These are phyloP conservation scores for Strix occidentalis DNA, from an alignment of 2,797 vertebrate species.

Conservation along the genomic window DNA sequence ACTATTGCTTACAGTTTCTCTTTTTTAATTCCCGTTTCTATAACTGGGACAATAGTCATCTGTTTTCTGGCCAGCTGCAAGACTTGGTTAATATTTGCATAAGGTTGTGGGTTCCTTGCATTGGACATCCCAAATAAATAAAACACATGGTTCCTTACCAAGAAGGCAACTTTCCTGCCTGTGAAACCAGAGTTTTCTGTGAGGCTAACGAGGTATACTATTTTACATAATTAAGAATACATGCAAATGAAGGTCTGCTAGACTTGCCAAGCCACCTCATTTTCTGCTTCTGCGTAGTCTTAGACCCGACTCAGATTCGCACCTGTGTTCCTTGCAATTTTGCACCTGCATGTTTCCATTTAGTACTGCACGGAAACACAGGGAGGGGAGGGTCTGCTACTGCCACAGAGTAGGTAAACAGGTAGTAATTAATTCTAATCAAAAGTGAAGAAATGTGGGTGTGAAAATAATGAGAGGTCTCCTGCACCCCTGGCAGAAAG, in stretches of 20 bases:
- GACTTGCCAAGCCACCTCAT: neutral
- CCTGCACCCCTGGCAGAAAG: neutral
- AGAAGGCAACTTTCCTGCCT: neutral
- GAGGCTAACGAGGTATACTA: neutral
- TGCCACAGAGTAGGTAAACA: neutral
- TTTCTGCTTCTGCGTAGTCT: neutral
- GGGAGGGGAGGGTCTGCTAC: neutral
- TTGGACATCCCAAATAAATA: neutral
- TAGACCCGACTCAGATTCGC: neutral
- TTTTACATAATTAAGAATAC: neutral
- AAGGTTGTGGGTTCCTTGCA: neutral
- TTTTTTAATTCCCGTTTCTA: neutral
- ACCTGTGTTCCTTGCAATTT: neutral
- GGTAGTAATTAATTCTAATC: neutral
- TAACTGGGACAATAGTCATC: neutral
- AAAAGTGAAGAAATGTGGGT: neutral
- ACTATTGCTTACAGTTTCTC: neutral
- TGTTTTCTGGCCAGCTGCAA: neutral
- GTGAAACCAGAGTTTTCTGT: neutral
- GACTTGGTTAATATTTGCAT: neutral
- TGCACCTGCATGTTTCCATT: neutral
- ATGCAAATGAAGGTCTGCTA: neutral
- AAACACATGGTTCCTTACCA: neutral
- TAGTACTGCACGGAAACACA: neutral
- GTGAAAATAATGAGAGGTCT: neutral